A percentile compares a stretch with the other conserved stretches of the same genome.
phyloP scores from a whole-genome alignment of 2,797 vertebrate species.

The Gobionotothen gibberifrons region DNA sequence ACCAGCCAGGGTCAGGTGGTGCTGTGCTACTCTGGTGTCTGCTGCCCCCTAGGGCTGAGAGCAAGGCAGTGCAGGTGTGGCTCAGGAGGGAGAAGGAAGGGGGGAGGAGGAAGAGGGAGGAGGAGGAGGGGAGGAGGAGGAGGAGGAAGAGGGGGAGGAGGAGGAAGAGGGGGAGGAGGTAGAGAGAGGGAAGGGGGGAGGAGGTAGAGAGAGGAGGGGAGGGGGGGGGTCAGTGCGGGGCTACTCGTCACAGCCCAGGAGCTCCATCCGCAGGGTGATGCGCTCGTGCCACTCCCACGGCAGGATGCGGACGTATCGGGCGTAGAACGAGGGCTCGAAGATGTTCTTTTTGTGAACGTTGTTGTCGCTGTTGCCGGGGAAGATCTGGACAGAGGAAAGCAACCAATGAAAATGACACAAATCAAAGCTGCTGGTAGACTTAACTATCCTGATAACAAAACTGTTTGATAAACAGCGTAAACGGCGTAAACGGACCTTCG shows the following conservation, averaged over 20 bases:
- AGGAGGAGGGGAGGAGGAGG: not conserved
- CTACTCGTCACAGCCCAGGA: conserved; percentile 92
- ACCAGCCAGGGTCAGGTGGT: conserved; percentile 42
- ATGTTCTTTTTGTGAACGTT: conserved; percentile 95
- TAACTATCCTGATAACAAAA: not conserved
- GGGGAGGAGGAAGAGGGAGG: not conserved
- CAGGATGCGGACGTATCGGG: conserved; percentile 90
- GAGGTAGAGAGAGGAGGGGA: too few species aligned
- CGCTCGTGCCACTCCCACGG: conserved; percentile 95
- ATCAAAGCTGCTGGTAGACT: not conserved
- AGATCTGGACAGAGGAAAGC: conserved; percentile 83
- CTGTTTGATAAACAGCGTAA: too few species aligned
- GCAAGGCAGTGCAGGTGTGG: conserved; percentile 82
- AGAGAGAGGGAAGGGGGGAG: too few species aligned
- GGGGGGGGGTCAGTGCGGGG: not conserved
- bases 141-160: conserved; percentile 8
- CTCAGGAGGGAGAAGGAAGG: conserved; percentile 48
- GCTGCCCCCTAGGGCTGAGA: conserved; percentile 78
- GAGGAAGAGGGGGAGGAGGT: not conserved
- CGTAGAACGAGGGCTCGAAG: conserved; percentile 87
- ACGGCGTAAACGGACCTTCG: too few species aligned
- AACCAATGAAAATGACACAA: conserved; percentile 1
- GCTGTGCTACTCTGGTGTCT: conserved; percentile 67
- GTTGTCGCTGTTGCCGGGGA: conserved; percentile 94
- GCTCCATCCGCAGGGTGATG: conserved; percentile 95